Evolutionary conservation across 2,797 vertebrate species (phyloP).

Genomic region (Scyliorhinus canicula): DNA sequence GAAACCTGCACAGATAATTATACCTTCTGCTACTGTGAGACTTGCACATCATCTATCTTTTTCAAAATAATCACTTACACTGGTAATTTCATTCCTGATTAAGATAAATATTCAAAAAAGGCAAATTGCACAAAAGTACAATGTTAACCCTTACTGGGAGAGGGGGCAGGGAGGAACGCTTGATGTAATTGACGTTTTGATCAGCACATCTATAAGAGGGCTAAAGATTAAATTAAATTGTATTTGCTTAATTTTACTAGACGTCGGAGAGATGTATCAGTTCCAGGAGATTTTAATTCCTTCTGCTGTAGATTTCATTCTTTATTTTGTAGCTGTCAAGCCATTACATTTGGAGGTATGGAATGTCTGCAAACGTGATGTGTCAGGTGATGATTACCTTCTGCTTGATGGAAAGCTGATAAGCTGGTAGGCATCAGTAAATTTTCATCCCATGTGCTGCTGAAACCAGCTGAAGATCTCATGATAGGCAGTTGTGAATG

Average conservation of each 20-base stretch:
- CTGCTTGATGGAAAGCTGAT: slow-evolving; percentile 2
- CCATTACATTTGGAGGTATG: not conserved
- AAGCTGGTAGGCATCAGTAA: not conserved
- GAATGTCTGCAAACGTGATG: not conserved
- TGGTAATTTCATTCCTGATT: slow-evolving; percentile 26
- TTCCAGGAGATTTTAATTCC: slow-evolving; percentile 16
- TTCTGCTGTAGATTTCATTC: not conserved
- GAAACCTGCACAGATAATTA: slow-evolving; percentile 37
- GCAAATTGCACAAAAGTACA: slow-evolving; percentile 15
- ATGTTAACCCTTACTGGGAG: slow-evolving; percentile 23
- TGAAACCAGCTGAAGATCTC: not conserved
- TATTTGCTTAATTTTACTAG: not conserved
- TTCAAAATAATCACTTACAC: slow-evolving; percentile 25
- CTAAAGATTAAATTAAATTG: not conserved
- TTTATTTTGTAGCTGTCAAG: not conserved
- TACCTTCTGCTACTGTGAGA: slow-evolving; percentile 28
- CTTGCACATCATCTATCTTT: slow-evolving; percentile 31
- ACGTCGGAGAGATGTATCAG: not conserved
- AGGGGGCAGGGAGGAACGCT: not conserved
- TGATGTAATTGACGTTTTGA: slow-evolving; percentile 3
- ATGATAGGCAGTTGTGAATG: not conserved
- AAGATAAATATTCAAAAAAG: slow-evolving; percentile 24
- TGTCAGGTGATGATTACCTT: not conserved
- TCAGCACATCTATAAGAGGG: not conserved
- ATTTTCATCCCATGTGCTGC: not conserved